A percentile compares a stretch with the other conserved stretches of the same genome.
Evolutionary conservation across 2,888 invertebrate species (phyloP).

Genomic region (Epistrophe eligans): DNA sequence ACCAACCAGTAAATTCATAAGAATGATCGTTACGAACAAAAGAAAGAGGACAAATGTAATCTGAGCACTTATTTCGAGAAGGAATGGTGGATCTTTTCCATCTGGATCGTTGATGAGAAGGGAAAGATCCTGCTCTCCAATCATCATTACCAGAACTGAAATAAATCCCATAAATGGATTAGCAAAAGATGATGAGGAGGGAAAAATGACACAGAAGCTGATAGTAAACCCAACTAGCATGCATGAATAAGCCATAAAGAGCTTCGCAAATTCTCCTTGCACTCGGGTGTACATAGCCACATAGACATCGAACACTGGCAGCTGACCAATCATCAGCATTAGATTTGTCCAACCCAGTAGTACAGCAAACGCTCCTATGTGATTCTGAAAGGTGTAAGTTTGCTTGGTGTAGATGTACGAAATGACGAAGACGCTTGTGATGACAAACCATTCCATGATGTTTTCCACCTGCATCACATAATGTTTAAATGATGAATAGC

Average conservation of each 20-base stretch:
- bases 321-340: conserved; percentile 95
- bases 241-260: conserved; percentile 94
- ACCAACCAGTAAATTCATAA: conserved; percentile 94
- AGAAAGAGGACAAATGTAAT: conserved; percentile 92
- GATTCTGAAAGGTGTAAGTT: conserved; percentile 93
- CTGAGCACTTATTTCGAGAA: conserved; percentile 92
- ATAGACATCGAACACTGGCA: conserved; percentile 94
- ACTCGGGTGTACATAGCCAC: conserved; percentile 96
- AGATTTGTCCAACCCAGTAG: conserved; percentile 94
- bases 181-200: conserved; percentile 91
- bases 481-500: conserved; percentile 91
- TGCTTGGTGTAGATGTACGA: conserved; percentile 92
- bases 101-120: conserved; percentile 90
- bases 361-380: conserved; percentile 93
- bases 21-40: conserved; percentile 92
- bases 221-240: conserved; percentile 93
- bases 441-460: conserved; percentile 94
- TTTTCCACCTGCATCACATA: conserved; percentile 94
- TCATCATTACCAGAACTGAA: conserved; percentile 95
- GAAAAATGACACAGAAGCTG: conserved; percentile 94
- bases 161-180: conserved; percentile 94
- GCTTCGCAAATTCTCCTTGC: conserved; percentile 93
- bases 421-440: conserved; percentile 92
- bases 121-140: conserved; percentile 92
- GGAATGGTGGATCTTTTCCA: conserved; percentile 90